Conservation (phyloP, 2,888 invertebrate species). For the Diarsia mendica region DNA sequence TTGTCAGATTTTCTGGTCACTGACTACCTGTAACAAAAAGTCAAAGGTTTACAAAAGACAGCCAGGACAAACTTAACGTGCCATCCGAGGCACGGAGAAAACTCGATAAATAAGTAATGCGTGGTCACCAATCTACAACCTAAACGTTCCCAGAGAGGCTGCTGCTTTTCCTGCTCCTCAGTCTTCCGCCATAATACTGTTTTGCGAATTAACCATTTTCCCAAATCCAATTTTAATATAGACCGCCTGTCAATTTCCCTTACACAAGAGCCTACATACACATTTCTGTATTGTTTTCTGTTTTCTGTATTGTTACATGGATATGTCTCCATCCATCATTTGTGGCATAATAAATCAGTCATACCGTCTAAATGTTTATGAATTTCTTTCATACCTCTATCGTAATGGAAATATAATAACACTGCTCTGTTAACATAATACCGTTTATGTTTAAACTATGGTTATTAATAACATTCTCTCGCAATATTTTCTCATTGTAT, state of each 20-base stretch:
- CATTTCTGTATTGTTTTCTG: no score
- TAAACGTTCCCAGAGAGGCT: no score
- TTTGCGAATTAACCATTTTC: neutral
- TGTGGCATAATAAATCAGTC: constrained; percentile 37
- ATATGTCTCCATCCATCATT: constrained; percentile 28
- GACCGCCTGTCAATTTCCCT: neutral
- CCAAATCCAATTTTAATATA: neutral
- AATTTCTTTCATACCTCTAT: constrained; percentile 25
- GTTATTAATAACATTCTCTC: constrained; percentile 40
- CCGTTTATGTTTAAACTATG: constrained; percentile 22
- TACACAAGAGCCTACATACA: neutral
- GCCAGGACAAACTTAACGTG: no score
- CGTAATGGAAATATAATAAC: constrained; percentile 50
- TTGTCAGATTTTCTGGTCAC: no score
- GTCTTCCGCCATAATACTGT: neutral
- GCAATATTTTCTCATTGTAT: constrained; percentile 20
- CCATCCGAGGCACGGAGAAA: no score
- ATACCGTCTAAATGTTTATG: constrained; percentile 28
- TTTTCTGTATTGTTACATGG: no score
- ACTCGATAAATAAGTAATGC: no score
- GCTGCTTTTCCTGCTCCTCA: no score
- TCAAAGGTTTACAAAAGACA: no score
- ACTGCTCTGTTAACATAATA: constrained; percentile 31
- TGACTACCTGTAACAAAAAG: no score
- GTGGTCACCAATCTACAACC: no score